phyloP scores from a whole-genome alignment of 2,888 invertebrate genomes.

The Tetragonula carbonaria region DNA sequence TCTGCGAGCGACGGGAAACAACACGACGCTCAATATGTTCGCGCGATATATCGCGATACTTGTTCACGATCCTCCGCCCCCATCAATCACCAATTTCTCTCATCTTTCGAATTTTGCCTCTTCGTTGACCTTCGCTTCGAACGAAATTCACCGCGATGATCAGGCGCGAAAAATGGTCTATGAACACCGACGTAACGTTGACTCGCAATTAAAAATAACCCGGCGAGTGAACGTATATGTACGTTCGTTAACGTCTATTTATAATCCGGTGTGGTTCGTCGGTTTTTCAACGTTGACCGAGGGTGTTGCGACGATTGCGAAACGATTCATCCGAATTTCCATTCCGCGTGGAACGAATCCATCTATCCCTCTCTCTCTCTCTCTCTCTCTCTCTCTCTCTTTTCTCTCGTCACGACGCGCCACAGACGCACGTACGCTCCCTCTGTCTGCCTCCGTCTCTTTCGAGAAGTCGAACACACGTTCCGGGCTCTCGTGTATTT shows the following conservation, averaged over 20 bases:
- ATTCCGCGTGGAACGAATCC: constrained; percentile 31
- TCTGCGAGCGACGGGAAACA: constrained; percentile 17
- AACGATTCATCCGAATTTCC: constrained; percentile 39
- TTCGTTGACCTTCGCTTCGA: neutral
- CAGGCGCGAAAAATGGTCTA: neutral
- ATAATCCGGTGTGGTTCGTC: constrained; percentile 30
- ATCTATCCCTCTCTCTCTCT: neutral
- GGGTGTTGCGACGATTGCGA: constrained; percentile 33
- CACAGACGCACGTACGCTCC: neutral
- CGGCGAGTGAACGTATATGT: constrained; percentile 29
- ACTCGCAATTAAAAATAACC: constrained; percentile 55
- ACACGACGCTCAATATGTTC: neutral
- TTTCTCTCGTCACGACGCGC: neutral
- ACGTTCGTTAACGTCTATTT: constrained; percentile 56
- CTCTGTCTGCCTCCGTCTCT: constrained; percentile 32
- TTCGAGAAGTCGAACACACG: constrained; percentile 65
- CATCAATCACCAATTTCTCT: neutral
- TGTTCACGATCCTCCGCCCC: neutral
- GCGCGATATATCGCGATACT: neutral
- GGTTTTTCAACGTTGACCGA: constrained; percentile 40
- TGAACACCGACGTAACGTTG: constrained; percentile 35
- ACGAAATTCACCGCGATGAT: too few species aligned
- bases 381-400: neutral
- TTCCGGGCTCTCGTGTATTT: constrained; percentile 77
- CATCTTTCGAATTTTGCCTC: neutral